Evolutionary conservation across 2,888 invertebrate genomes (phyloP).

Genomic region (Spicauda simplicius): DNA sequence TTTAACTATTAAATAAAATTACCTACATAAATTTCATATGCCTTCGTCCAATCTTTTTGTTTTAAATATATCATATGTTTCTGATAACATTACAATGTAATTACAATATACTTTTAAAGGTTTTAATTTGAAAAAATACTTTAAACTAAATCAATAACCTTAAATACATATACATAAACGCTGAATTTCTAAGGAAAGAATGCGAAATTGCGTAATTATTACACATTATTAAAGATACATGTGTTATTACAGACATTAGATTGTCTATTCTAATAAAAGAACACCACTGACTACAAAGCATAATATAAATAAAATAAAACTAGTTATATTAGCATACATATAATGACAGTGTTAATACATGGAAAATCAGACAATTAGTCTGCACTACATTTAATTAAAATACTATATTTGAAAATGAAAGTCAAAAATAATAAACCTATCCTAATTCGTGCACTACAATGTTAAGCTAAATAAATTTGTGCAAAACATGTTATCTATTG

Average conservation of each 20-base stretch:
- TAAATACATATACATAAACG: too few species aligned
- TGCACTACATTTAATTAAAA: neutral
- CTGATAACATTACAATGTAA: neutral
- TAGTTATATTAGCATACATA: too few species aligned
- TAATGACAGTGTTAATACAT: too few species aligned
- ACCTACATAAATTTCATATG: slow-evolving; percentile 4
- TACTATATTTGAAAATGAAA: neutral
- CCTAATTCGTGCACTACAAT: neutral
- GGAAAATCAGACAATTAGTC: neutral
- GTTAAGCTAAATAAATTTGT: slow-evolving; percentile 1
- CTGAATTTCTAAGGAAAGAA: neutral
- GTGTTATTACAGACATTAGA: neutral
- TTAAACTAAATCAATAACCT: neutral
- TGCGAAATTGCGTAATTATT: neutral
- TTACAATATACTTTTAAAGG: neutral
- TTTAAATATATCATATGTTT: neutral
- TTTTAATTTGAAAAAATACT: too few species aligned
- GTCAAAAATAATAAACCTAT: neutral
- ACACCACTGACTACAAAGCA: neutral
- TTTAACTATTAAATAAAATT: slow-evolving; percentile 4
- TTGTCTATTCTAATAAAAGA: neutral
- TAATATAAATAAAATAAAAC: too few species aligned
- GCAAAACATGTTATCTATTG: neutral
- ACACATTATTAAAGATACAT: neutral
- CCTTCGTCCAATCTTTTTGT: neutral